A percentile compares a stretch with the other conserved stretches of the same genome.
phyloP scores from a whole-genome alignment of 2,797 vertebrate species.

The Meriones psammophilus region DNA sequence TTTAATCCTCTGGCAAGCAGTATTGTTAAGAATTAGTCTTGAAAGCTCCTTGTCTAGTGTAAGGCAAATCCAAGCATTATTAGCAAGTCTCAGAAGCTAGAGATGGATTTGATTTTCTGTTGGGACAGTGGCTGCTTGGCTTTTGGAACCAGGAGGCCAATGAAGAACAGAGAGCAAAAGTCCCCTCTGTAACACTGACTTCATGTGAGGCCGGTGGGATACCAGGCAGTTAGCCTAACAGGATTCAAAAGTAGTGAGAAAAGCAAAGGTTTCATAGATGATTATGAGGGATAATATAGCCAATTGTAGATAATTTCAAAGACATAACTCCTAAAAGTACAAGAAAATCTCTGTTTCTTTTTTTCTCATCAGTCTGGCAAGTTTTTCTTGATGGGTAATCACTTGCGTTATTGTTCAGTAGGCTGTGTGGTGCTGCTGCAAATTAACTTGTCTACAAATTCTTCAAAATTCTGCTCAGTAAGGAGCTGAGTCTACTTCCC shows the following conservation, averaged over 20 bases:
- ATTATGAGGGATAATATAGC: conserved; percentile 2
- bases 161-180: background rate
- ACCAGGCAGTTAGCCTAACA: conserved; percentile 41
- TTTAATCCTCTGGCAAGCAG: conserved; percentile 61
- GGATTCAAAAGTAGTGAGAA: conserved; percentile 21
- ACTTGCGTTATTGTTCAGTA: background rate
- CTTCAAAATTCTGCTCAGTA: background rate
- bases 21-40: conserved; percentile 44
- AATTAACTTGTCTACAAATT: background rate
- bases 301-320: conserved; percentile 50
- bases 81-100: conserved; percentile 48
- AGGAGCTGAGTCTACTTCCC: background rate
- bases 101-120: conserved; percentile 20
- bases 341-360: conserved; percentile 55
- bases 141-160: conserved; percentile 49
- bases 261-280: conserved; percentile 39
- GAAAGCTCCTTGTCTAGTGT: conserved; percentile 55
- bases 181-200: background rate
- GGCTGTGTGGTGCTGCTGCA: background rate
- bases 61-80: conserved; percentile 71
- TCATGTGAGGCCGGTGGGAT: conserved; percentile 18
- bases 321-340: background rate
- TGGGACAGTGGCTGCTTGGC: conserved; percentile 38
- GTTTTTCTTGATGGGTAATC: background rate
- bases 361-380: conserved; percentile 25